Conservation (phyloP, 2,797 vertebrate species). For the Cottoperca gobio region DNA sequence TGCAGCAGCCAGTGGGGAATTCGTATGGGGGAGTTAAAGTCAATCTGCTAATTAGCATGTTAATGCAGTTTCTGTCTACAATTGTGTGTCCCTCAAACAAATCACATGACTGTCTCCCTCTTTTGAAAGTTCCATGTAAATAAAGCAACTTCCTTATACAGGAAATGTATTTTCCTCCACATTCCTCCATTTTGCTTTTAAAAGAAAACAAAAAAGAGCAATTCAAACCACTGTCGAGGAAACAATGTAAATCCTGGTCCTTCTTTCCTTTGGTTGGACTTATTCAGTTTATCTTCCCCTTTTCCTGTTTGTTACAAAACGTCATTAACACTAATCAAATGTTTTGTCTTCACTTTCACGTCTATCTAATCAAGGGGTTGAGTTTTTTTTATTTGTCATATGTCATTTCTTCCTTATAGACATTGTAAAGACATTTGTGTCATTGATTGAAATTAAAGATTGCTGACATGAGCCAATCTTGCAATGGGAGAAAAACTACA, state of each 20-base stretch:
- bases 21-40: not conserved
- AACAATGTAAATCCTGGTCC: not conserved
- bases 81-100: not conserved
- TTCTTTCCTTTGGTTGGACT: not conserved
- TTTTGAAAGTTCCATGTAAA: not conserved
- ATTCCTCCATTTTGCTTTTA: too few relatives aligned
- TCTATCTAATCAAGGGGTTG: not conserved
- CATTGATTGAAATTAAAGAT: not conserved
- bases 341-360: constrained; percentile 51
- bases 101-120: not conserved
- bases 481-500: not conserved
- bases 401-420: not conserved
- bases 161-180: not conserved
- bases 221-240: rapidly evolving
- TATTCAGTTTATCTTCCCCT: not conserved
- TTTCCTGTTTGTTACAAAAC: constrained; percentile 61
- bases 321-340: constrained; percentile 51
- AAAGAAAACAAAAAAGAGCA: not conserved
- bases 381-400: not conserved
- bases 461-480: not conserved
- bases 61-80: not conserved
- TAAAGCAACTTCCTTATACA: not conserved
- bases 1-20: not conserved
- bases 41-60: not conserved
- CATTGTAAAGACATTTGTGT: not conserved